phyloP scores from a whole-genome alignment of 2,888 invertebrate species.

The Ectemnius lituratus region DNA sequence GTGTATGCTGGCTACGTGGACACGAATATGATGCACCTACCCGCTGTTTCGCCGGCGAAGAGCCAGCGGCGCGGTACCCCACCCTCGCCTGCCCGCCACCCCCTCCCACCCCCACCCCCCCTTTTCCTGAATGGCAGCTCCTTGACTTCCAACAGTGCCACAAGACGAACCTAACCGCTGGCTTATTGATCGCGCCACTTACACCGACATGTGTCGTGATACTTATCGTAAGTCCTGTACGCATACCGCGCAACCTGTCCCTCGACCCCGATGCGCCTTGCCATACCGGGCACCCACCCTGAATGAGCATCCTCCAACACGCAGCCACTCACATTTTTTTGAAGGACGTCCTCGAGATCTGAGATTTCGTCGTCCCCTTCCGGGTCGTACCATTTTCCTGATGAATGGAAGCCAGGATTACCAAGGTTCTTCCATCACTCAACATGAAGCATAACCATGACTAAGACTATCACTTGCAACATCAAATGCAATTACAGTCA shows the following conservation, averaged over 20 bases:
- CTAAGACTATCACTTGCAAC: no score
- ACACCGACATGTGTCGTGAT: conserved; percentile 74
- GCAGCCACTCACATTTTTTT: conserved; percentile 46
- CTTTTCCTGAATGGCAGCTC: conserved; percentile 40
- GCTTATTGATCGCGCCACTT: conserved; percentile 73
- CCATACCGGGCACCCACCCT: conserved; percentile 26
- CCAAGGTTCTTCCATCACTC: no score
- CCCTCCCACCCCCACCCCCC: conserved; percentile 8
- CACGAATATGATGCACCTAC: conserved; percentile 39
- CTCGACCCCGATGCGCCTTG: conserved; percentile 38
- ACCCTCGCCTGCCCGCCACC: no score
- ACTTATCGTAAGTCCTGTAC: conserved; percentile 70
- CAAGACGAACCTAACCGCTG: conserved; percentile 60
- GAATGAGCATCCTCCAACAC: conserved; percentile 44
- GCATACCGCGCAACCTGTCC: conserved; percentile 61
- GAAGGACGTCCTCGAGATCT: conserved; percentile 17
- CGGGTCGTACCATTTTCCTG: conserved; percentile 28
- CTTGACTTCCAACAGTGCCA: conserved; percentile 59
- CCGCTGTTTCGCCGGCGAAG: conserved; percentile 22
- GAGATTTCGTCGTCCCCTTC: conserved; percentile 33
- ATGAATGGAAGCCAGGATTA: no score
- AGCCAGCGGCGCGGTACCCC: not conserved
- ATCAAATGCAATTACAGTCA: no score
- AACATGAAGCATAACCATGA: no score
- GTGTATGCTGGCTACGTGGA: conserved; percentile 21